Base-by-base conservation (phyloP, 1,140 invertebrate species). In the Mya arenaria region DNA sequence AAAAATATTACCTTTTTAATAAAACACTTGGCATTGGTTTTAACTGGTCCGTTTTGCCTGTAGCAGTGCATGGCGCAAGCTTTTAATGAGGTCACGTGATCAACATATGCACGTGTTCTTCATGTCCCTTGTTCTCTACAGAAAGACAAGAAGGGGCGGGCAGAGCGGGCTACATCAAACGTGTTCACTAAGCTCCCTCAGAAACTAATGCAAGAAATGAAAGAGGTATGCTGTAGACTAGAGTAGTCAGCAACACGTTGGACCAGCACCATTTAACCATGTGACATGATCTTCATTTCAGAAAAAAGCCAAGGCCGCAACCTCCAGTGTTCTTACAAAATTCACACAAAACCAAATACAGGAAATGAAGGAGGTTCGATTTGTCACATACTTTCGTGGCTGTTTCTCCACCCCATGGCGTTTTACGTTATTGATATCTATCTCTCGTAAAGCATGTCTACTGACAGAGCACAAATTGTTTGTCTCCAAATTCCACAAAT, bases 351-450 rank as follows among this genome's bases (percentile, higher is more conserved):
- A 82, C 48, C 89, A 91, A 85, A 91, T 93, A 69, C 92, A 93
- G 86, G 96, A 98, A 93, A 98, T 87, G 96, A 98, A 96, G 97
- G 97, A 96, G 92, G 92, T 92, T 84, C 86, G 86, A 72, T 63
- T 69, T 85, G n/a, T 44, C 74, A 68, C 62, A 79, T 74, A 74
- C 30, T 72, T 58, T 84, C 34, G 74, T 86, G 32, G 48, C 77
- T 55, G 71, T 71, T 62, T 74, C n/a, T n/a, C 73, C 77, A 69
- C 71, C 28, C 83, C 44, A 68, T 36, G 75, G 39, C 72, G 74
- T 73, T 63, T 85, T 36, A 65, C 28, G 19, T n/a, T n/a, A 19
- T 48, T 10, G 10, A 13, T n/a, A 48, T n/a, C 44, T n/a, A n/a
- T n/a, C n/a, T n/a, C n/a, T 52, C 2, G 48, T 23, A n/a, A 52